Conservation (phyloP, 2,113 vertebrate species). For the Sylvietta virens region DNA sequence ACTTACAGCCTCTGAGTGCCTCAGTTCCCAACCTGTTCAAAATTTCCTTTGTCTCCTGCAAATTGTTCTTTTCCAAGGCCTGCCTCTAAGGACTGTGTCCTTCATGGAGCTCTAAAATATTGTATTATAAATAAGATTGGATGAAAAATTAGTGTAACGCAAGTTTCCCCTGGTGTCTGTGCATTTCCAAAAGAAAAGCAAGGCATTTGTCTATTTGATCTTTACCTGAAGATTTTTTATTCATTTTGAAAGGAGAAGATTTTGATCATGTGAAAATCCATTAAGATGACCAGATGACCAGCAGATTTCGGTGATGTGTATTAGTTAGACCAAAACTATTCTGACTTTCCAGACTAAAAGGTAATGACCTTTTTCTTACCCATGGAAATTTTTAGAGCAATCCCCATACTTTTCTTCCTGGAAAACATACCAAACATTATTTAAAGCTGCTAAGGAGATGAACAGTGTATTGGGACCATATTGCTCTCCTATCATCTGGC, state of each 20-base stretch:
- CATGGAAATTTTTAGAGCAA: neutral
- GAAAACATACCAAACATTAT: neutral
- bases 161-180: neutral
- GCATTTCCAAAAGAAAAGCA: neutral
- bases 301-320: neutral
- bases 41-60: neutral
- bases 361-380: neutral
- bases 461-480: conserved; percentile 30
- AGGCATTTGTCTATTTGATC: neutral
- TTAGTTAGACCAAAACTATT: neutral
- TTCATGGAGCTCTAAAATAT: neutral
- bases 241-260: neutral
- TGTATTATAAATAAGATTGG: neutral
- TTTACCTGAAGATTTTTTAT: neutral
- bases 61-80: neutral
- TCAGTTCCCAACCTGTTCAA: neutral
- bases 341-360: neutral
- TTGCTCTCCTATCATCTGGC: conserved; percentile 46
- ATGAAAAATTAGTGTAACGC: neutral
- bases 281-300: neutral
- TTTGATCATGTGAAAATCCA: neutral
- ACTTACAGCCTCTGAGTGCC: neutral
- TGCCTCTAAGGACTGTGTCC: neutral
- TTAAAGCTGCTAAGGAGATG: conserved; percentile 33
- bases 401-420: neutral